A percentile compares a stretch with the other conserved stretches of the same genome.
Evolutionary conservation across 2,888 invertebrate genomes (phyloP).

Genomic region (Caenorhabditis sp.): DNA sequence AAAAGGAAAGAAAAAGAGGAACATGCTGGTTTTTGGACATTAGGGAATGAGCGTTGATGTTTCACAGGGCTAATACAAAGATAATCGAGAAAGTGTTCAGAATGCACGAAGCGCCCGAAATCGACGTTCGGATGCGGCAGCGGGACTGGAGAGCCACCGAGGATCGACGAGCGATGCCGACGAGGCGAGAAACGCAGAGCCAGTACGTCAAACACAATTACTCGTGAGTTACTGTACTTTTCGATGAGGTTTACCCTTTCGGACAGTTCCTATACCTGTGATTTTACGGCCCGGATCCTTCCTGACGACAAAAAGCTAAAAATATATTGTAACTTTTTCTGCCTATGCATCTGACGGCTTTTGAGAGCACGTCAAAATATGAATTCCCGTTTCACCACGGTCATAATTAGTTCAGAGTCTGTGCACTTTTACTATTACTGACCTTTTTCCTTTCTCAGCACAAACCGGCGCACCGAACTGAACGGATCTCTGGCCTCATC

Average conservation of each 20-base stretch:
- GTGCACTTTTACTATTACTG: neutral
- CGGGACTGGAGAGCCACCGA: constrained; percentile 46
- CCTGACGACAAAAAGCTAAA: no score
- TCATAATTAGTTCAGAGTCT: no score
- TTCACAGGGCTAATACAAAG: neutral
- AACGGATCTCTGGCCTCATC: constrained; percentile 58
- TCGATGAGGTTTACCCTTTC: no score
- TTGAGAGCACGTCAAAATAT: no score
- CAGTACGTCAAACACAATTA: constrained; percentile 53
- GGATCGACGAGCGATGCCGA: constrained; percentile 24
- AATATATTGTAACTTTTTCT: no score
- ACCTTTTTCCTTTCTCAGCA: constrained; percentile 11
- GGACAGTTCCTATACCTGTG: no score
- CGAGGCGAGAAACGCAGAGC: constrained; percentile 43
- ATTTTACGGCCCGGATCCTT: no score
- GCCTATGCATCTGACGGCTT: no score
- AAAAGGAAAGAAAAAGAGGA: no score
- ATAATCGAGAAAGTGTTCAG: constrained; percentile 16
- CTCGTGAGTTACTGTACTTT: constrained; percentile 51
- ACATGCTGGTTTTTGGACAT: no score
- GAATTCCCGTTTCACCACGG: no score
- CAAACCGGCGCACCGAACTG: constrained; percentile 37
- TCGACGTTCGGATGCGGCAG: constrained; percentile 41
- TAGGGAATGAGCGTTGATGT: neutral
- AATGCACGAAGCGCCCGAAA: constrained; percentile 49